A percentile compares a stretch with the other conserved stretches of the same genome.
Conservation (phyloP, 1,140 invertebrate genomes). For the Nymphalis io region DNA sequence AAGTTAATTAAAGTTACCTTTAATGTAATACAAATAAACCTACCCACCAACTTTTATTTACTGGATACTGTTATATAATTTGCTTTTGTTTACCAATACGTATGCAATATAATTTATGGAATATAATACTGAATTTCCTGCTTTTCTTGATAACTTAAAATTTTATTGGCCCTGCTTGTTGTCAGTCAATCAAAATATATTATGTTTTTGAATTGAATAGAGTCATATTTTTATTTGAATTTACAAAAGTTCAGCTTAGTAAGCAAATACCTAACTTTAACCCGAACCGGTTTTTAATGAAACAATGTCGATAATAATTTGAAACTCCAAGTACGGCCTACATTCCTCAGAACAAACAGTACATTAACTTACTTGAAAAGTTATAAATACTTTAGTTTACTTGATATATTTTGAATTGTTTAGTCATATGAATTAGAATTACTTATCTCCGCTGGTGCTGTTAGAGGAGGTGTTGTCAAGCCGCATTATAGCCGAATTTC, state of each 20-base stretch:
- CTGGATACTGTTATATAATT: no score
- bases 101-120: no score
- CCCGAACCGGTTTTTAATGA: background rate
- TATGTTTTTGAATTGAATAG: background rate
- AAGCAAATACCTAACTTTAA: no score
- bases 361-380: background rate
- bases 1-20: no score
- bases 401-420: slow-evolving; percentile 5
- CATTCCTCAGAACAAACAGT: background rate
- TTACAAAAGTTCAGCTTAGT: background rate
- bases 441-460: background rate
- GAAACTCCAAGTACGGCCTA: background rate
- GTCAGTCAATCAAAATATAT: background rate
- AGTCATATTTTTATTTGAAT: background rate
- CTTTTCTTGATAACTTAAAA: no score
- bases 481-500: no score
- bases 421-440: background rate
- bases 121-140: no score
- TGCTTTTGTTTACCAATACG: no score
- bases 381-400: background rate
- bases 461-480: no score
- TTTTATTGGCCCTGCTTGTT: no score
- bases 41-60: no score
- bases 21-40: no score
- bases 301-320: background rate